A percentile compares a stretch with the other conserved stretches of the same genome.
These are phyloP conservation scores for Mustelus asterias DNA, from an alignment of 2,113 vertebrate genomes.

Conservation along the genomic window DNA sequence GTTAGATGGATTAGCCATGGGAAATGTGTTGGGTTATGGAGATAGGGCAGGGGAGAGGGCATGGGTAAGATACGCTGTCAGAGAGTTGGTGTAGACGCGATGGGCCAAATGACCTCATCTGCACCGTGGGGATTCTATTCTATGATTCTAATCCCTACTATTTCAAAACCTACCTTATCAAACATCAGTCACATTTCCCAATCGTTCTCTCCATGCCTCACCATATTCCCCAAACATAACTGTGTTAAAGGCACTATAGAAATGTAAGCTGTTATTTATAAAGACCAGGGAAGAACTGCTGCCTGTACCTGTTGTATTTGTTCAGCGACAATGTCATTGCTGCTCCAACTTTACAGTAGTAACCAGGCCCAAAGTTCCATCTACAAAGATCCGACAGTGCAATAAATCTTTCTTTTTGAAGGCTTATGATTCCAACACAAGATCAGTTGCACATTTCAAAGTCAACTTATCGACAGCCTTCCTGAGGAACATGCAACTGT, in stretches of 20 bases:
- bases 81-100: no score
- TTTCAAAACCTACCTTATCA: not conserved
- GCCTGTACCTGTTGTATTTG: not conserved
- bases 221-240: not conserved
- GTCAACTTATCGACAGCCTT: not conserved
- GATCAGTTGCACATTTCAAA: not conserved
- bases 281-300: not conserved
- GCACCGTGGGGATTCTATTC: no score
- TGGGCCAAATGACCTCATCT: no score
- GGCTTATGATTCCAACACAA: not conserved
- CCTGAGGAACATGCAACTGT: not conserved
- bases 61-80: no score
- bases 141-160: not conserved
- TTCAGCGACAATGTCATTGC: not conserved
- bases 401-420: not conserved
- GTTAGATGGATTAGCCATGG: no score
- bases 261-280: not conserved
- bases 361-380: not conserved
- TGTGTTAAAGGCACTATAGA: not conserved
- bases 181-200: not conserved
- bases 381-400: not conserved
- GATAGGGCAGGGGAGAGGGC: no score
- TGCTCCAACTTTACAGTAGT: not conserved
- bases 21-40: no score
- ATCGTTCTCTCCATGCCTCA: not conserved